A percentile compares a stretch with the other conserved stretches of the same genome.
phyloP scores from a whole-genome alignment of 2,797 vertebrate genomes.

The Pantherophis alleghaniensis region DNA sequence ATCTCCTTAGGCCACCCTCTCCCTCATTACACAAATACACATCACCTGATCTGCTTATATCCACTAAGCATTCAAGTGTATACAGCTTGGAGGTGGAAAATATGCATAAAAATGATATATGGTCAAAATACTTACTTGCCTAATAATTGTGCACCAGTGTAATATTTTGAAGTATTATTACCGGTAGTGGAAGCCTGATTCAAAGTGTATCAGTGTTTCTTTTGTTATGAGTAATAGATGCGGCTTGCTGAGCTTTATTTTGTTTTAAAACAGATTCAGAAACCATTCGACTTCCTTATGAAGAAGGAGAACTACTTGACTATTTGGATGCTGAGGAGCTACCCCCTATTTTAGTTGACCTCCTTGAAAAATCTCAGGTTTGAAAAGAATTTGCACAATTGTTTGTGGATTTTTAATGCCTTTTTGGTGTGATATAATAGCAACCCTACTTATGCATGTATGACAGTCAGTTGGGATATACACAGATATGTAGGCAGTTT shows the following conservation, averaged over 20 bases:
- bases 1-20: no score
- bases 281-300: slow-evolving; percentile 96
- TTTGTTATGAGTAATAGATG: neutral
- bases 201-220: neutral
- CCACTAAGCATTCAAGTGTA: neutral
- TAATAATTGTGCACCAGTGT: neutral
- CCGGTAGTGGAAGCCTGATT: neutral
- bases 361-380: slow-evolving; percentile 98
- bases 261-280: slow-evolving; percentile 86
- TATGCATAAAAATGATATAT: neutral
- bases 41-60: neutral
- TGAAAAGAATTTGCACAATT: slow-evolving; percentile 31
- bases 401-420: neutral
- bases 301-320: slow-evolving; percentile 95
- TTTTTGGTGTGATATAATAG: neutral
- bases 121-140: neutral
- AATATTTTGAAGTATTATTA: neutral
- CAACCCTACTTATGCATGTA: neutral
- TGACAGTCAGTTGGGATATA: neutral
- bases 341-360: slow-evolving; percentile 96
- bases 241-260: slow-evolving; percentile 3
- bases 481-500: neutral
- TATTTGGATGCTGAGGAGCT: slow-evolving; percentile 97
- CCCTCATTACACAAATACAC: neutral
- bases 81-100: neutral